phyloP scores from a whole-genome alignment of 2,888 invertebrate genomes.

The Perizoma flavofasciatum region DNA sequence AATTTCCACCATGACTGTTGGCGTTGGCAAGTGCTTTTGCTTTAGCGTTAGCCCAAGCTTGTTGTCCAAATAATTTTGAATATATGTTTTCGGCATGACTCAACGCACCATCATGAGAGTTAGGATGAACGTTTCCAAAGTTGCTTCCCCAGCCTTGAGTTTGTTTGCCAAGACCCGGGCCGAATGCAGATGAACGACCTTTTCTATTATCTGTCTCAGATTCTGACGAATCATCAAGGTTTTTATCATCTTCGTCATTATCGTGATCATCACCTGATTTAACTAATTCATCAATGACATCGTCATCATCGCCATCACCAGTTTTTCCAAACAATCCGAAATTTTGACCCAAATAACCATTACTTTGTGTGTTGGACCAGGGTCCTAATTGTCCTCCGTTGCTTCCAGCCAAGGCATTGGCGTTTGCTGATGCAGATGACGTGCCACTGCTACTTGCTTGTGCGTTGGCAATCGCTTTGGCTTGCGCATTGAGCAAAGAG shows the following conservation, averaged over 20 bases:
- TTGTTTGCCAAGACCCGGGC: not conserved
- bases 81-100: constrained; percentile 2
- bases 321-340: not conserved
- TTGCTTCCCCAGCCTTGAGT: not conserved
- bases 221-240: not conserved
- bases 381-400: constrained; percentile 9
- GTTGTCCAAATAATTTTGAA: constrained; percentile 10
- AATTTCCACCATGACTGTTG: not conserved
- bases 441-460: not conserved
- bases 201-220: not conserved
- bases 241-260: not conserved
- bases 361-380: not conserved
- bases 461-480: constrained; percentile 11
- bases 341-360: not conserved
- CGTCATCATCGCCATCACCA: constrained; percentile 1
- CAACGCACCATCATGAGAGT: not conserved
- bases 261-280: not conserved
- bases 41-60: constrained; percentile 26
- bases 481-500: not conserved
- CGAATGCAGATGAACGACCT: not conserved
- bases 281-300: not conserved
- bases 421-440: constrained; percentile 5
- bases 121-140: not conserved
- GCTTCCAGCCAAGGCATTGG: constrained; percentile 8
- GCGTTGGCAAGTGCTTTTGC: constrained; percentile 24